phyloP scores from a whole-genome alignment of 1,140 invertebrate species.

The Pseudomyrmex concolor region DNA sequence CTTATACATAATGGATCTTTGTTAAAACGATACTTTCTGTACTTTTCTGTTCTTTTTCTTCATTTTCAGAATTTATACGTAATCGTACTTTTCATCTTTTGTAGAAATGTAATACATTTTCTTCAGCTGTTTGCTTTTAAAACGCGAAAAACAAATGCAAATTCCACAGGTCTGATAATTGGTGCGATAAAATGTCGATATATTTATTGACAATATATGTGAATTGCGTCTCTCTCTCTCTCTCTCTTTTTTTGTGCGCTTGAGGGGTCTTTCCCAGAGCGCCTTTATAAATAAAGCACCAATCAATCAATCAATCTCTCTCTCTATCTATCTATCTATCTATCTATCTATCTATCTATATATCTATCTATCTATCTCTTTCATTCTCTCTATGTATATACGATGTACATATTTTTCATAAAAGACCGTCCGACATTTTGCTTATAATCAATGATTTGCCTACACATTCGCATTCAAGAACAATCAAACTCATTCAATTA shows the following conservation, averaged over 20 bases:
- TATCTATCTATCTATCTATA: too few species aligned
- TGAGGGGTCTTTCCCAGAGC: too few species aligned
- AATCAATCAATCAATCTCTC: too few species aligned
- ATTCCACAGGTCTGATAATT: slow-evolving; percentile 27
- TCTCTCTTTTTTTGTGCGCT: too few species aligned
- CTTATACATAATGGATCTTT: not conserved
- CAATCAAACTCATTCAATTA: slow-evolving; percentile 57
- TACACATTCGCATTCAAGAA: slow-evolving; percentile 49
- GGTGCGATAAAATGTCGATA: slow-evolving; percentile 10
- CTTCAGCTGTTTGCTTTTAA: slow-evolving; percentile 25
- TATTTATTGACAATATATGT: slow-evolving; percentile 48
- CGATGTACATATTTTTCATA: not conserved
- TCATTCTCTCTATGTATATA: not conserved
- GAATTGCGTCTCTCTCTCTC: slow-evolving; percentile 1
- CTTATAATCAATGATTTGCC: slow-evolving; percentile 47
- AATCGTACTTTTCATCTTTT: not conserved
- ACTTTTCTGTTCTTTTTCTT: not conserved
- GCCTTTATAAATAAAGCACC: too few species aligned
- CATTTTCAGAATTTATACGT: slow-evolving; percentile 12
- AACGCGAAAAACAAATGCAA: slow-evolving; percentile 25
- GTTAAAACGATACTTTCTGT: not conserved
- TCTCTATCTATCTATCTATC: too few species aligned
- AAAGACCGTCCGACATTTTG: slow-evolving; percentile 43
- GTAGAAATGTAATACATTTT: not conserved
- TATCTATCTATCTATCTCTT: too few species aligned